Evolutionary conservation across 2,888 invertebrate genomes (phyloP), one percentile per base, ranked within the genome.

Genomic region (Petrolisthes manimaculis): DNA sequence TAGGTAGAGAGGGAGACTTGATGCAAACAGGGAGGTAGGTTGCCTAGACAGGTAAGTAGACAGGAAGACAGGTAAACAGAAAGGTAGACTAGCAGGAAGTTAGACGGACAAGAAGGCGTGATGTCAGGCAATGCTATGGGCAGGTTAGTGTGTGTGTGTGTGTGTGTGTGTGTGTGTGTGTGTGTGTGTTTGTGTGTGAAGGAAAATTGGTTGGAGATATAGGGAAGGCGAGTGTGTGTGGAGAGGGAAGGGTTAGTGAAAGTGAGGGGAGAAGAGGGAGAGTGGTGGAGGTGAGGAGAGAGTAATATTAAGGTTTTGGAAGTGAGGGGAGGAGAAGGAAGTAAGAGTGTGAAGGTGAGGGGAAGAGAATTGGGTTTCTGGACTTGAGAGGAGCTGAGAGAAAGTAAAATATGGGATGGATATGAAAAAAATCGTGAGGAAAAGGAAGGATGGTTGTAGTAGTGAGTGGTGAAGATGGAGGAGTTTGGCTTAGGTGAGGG

Each of bases 141-240:
- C 14, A 14, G 8, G 67, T 61, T 8, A 12, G 67, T 61, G 67
- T 61, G 67, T 61, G 67, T 9, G 12, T 18, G 8, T 77, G 77
- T 77, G 5, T 77, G 77, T 77, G 77, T 77, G 77, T 77, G 77
- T 77, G 77, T 77, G 77, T 77, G 77, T 77, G 77, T 77, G 77
- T 77, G 77, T 77, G 77, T 37, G 77, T 37, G 77, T 37, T 8
- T 37, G 77, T 37, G 51, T 37, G 77, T 37, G 51, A 37, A 51
- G 18, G 77, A 37, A 51, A 37, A 51, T 77, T 77, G 24, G 9
- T 51, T 21, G 51, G 24, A 74, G 74, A 74, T 21, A 74, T 21
- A 74, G 74, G 24, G 74, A 74, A 24, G 24, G 74, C n/a, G 74
- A 74, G 74, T 24, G 74, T 24, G 51, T 37, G 51, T 51, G 75